Percentiles rank a stretch among this genome's conserved stretches.
phyloP scores from a whole-genome alignment of 2,888 invertebrate species.

The Prosapia bicincta region DNA sequence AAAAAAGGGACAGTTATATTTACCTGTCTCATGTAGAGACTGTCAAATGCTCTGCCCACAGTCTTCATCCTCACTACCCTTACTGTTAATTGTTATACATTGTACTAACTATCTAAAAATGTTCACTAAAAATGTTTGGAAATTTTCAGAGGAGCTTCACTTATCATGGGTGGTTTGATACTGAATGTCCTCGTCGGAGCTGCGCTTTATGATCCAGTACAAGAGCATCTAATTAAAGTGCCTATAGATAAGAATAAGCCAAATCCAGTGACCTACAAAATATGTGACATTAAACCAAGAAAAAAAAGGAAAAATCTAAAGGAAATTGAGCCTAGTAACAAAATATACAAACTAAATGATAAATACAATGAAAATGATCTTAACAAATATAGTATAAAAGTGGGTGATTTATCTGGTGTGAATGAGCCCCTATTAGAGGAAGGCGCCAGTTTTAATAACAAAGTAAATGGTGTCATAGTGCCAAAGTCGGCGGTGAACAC shows the following conservation, averaged over 20 bases:
- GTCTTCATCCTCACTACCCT: no score
- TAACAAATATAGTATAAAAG: background rate
- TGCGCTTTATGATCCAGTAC: constrained; percentile 78
- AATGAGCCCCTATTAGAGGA: constrained; percentile 12
- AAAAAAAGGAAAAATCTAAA: constrained; percentile 52
- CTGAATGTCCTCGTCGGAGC: constrained; percentile 83
- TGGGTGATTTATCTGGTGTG: background rate
- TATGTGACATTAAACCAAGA: background rate
- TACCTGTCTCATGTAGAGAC: no score
- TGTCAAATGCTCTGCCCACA: no score
- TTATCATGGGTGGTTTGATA: constrained; percentile 78
- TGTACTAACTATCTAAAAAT: no score
- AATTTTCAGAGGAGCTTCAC: constrained; percentile 67
- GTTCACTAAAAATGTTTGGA: no score
- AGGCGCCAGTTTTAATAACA: background rate
- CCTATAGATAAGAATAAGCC: constrained; percentile 38
- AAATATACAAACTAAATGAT: background rate
- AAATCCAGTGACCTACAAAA: background rate
- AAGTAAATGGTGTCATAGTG: background rate
- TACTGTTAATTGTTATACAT: no score
- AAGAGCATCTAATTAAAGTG: constrained; percentile 70
- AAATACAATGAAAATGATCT: background rate
- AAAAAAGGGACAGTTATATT: no score
- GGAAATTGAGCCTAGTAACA: constrained; percentile 7
- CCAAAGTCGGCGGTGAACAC: constrained; percentile 45